phyloP scores from a whole-genome alignment of 2,797 vertebrate species.

The Poliocrania exsul region DNA sequence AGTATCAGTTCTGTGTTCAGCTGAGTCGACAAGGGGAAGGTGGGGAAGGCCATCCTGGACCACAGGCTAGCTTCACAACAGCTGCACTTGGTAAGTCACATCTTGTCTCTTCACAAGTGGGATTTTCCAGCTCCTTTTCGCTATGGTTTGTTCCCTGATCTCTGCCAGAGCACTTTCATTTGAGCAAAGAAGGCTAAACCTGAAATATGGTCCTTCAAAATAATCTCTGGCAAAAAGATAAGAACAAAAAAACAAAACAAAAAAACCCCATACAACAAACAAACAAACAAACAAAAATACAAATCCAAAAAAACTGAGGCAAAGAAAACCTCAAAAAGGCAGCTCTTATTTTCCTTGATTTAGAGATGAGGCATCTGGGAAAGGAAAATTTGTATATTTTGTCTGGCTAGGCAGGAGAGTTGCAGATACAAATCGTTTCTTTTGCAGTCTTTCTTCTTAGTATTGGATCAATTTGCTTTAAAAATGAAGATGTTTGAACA shows the following conservation, averaged over 20 bases:
- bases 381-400: not conserved
- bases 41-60: conserved; percentile 83
- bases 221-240: not conserved
- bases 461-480: not conserved
- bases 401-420: not conserved
- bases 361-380: not conserved
- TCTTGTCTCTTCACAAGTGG: not conserved
- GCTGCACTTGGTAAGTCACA: conserved; percentile 78
- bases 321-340: not conserved
- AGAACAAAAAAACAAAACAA: too few relatives aligned
- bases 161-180: not conserved
- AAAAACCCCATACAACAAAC: too few relatives aligned
- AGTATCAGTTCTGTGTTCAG: conserved; percentile 84
- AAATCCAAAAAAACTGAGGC: not conserved
- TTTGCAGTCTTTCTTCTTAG: not conserved
- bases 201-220: not conserved
- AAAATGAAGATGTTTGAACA: not conserved
- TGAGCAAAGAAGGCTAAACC: not conserved
- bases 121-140: not conserved
- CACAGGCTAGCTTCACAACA: conserved; percentile 80
- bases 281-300: accelerated
- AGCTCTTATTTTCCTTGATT: not conserved
- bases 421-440: not conserved
- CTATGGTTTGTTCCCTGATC: not conserved
- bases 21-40: conserved; percentile 82